Evolutionary conservation across 2,113 vertebrate species (phyloP).

Genomic region (Rhinopomastus cyanomelas): DNA sequence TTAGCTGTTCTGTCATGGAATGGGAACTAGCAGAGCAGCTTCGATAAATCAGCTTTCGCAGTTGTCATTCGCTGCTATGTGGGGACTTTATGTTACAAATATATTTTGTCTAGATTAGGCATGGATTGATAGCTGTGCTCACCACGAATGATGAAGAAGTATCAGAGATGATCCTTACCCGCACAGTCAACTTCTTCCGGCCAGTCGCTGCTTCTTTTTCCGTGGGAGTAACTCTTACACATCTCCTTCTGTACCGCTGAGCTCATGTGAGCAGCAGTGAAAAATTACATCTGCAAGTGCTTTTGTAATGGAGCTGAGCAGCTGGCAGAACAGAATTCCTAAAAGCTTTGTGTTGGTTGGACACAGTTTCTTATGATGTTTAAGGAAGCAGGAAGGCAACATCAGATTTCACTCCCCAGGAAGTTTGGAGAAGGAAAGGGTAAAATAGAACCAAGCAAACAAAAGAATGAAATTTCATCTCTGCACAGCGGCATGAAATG

Average conservation of each 20-base stretch:
- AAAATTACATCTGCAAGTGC: neutral
- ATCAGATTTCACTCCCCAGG: neutral
- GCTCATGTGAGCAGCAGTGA: neutral
- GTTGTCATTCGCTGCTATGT: slow-evolving; percentile 19
- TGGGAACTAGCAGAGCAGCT: slow-evolving; percentile 25
- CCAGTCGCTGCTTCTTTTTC: neutral
- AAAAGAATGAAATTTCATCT: neutral
- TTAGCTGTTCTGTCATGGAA: slow-evolving; percentile 29
- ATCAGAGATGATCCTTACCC: slow-evolving; percentile 16
- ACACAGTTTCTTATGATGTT: neutral
- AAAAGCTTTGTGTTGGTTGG: neutral
- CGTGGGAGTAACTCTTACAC: neutral
- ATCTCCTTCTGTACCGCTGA: neutral
- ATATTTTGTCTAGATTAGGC: slow-evolving; percentile 24
- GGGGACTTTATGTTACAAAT: slow-evolving; percentile 5
- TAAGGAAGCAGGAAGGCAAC: neutral
- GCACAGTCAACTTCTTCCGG: neutral
- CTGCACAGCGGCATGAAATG: neutral
- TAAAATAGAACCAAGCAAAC: neutral
- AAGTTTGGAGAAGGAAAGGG: neutral
- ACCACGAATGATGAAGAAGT: slow-evolving; percentile 16
- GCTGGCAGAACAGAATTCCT: neutral
- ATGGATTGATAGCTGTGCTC: slow-evolving; percentile 27
- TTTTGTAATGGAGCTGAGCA: neutral
- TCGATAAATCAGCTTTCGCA: slow-evolving; percentile 55